Evolutionary conservation across 92 coral and sea anemone genomes (phyloP).

Genomic region (Meandrina meandrites): DNA sequence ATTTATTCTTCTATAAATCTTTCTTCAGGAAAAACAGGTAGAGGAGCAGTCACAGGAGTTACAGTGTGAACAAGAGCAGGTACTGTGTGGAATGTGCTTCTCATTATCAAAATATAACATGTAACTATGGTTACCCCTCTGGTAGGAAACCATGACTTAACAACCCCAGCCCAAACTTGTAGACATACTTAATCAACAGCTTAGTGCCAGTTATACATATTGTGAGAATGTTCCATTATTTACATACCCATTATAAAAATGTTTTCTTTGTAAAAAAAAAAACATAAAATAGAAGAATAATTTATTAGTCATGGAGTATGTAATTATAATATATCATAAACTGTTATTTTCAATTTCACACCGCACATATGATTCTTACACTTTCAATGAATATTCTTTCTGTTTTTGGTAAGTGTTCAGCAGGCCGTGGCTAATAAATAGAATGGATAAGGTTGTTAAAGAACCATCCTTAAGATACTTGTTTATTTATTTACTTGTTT

Average conservation of each 20-base stretch:
- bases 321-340: not conserved
- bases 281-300: too few species aligned
- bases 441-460: too few species aligned
- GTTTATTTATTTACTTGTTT: not conserved
- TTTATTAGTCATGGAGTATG: too few species aligned
- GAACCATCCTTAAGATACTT: not conserved
- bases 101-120: not conserved
- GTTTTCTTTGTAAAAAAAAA: too few species aligned
- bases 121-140: not conserved
- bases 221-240: too few species aligned
- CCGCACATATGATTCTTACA: not conserved
- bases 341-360: not conserved
- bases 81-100: not conserved
- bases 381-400: not conserved
- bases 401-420: not conserved
- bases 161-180: too few species aligned
- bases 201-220: too few species aligned
- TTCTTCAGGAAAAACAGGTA: slow-evolving; percentile 24
- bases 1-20: not conserved
- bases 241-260: too few species aligned
- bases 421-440: not conserved
- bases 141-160: too few species aligned
- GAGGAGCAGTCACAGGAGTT: slow-evolving; percentile 24
- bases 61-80: slow-evolving; percentile 23
- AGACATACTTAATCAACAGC: too few species aligned